Base-by-base conservation (phyloP, 2,113 vertebrate species). In the Chlamydotis undulata region DNA sequence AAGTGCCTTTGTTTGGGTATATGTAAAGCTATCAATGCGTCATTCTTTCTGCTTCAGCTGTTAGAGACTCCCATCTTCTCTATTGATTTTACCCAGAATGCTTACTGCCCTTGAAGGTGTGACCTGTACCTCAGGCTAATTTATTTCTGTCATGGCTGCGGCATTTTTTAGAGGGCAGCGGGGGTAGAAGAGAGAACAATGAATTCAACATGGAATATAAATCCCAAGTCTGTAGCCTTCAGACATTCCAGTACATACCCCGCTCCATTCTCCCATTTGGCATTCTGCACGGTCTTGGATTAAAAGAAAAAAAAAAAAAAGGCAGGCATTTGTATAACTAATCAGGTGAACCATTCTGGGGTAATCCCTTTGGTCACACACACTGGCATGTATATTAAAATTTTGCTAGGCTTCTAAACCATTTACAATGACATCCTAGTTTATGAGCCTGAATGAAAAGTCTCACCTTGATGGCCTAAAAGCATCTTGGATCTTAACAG, bases 141-240 rank as follows among this genome's bases (percentile, higher is more conserved):
- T 97, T 97, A 98, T 98, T 98, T 98, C 97, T 97, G 97, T 98
- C 98, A 96, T 91, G 97, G 97, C 97, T 96, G 95, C 88, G 93
- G 94, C 89, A 82, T 96, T 95, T 96, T 94, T 96, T 74, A 59
- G 92, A 93, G 91, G 93, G 93, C 95, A 85, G 85, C 3, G 5
- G 90, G 90, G 28, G 70, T 94, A 79, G 93, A 87, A 90, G 79
- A 70, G 76, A 64, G 87, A 95, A 96, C 49, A 81, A 93, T 76
- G 84, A 77, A 93, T 95, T 92, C 90, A 96, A 76, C 96, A 43
- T 94, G 96, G 95, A 97, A 96, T 96, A 96, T 96, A 96, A 97
- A 94, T 95, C 93, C 96, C 76, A 13, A 69, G 90, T 6, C 69
- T n/a, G 78, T 14, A 90, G 93, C 93, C 90, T 67, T 75, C 73